A percentile compares a stretch with the other conserved stretches of the same genome.
Evolutionary conservation across 2,888 invertebrate genomes (phyloP).

Genomic region (Acrobasis consociella): DNA sequence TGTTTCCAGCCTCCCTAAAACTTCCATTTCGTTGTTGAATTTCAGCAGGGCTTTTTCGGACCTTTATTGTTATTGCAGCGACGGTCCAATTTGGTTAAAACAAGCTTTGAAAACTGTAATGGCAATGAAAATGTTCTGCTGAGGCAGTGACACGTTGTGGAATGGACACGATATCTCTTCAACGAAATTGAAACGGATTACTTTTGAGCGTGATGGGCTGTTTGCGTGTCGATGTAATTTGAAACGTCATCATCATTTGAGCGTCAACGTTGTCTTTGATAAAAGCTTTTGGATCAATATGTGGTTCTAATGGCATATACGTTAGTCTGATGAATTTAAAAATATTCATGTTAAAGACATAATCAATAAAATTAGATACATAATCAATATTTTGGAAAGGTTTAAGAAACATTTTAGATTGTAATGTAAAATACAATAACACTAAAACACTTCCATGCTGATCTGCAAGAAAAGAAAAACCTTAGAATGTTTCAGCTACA

Average conservation of each 20-base stretch:
- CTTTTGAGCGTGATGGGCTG: slow-evolving; percentile 53
- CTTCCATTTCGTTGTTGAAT: slow-evolving; percentile 56
- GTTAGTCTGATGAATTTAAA: neutral
- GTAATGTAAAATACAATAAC: too few species aligned
- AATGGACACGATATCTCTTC: slow-evolving; percentile 53
- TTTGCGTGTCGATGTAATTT: slow-evolving; percentile 62
- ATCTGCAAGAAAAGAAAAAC: too few species aligned
- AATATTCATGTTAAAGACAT: neutral
- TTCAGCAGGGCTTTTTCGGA: slow-evolving; percentile 47
- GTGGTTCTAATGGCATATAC: slow-evolving; percentile 21
- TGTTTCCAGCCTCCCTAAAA: slow-evolving; percentile 46
- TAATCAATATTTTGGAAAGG: neutral
- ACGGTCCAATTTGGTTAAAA: slow-evolving; percentile 61
- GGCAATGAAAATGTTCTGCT: slow-evolving; percentile 47
- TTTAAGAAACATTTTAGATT: slow-evolving; percentile 27
- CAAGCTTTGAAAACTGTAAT: slow-evolving; percentile 57
- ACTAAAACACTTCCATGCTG: too few species aligned
- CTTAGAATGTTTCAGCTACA: too few species aligned
- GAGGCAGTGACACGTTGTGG: slow-evolving; percentile 42
- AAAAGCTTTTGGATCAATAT: slow-evolving; percentile 37
- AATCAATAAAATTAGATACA: too few species aligned
- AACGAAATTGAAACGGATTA: slow-evolving; percentile 66
- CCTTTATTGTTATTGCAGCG: slow-evolving; percentile 58
- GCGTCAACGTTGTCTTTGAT: slow-evolving; percentile 42
- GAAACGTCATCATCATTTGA: slow-evolving; percentile 53